These are phyloP conservation scores for Promerops cafer DNA, from an alignment of 2,113 vertebrate genomes.

Conservation along the genomic window DNA sequence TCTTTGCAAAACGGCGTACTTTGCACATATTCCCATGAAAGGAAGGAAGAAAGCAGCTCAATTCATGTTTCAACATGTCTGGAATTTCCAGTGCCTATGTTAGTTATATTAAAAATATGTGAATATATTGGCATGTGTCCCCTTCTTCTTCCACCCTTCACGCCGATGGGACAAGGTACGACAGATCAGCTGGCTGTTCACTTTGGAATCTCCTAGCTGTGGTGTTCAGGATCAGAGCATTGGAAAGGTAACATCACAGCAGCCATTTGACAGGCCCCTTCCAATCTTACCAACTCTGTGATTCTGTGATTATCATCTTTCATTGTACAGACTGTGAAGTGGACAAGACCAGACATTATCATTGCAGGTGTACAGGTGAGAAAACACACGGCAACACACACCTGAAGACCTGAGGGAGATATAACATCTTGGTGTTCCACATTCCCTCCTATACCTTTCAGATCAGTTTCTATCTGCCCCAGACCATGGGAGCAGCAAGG, in stretches of 20 bases:
- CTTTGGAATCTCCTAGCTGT: background rate
- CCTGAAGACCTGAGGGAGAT: background rate
- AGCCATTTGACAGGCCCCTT: background rate
- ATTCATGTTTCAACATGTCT: background rate
- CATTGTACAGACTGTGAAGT: background rate
- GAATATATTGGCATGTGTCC: background rate
- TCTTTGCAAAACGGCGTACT: background rate
- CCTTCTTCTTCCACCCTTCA: background rate
- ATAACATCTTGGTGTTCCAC: rapidly evolving
- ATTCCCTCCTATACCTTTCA: background rate
- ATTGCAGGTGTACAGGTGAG: background rate
- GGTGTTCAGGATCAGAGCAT: background rate
- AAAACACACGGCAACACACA: background rate
- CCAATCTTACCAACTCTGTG: background rate
- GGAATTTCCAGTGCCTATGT: background rate
- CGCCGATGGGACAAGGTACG: background rate
- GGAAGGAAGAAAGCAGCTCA: background rate
- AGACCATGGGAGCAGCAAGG: background rate
- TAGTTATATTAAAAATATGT: background rate
- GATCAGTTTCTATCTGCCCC: background rate
- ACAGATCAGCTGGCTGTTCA: background rate
- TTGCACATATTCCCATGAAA: background rate
- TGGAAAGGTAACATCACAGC: background rate
- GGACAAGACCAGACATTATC: background rate
- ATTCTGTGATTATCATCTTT: background rate